Evolutionary conservation across 2,113 vertebrate genomes (phyloP).

Genomic region (Corynorhinus townsendii): DNA sequence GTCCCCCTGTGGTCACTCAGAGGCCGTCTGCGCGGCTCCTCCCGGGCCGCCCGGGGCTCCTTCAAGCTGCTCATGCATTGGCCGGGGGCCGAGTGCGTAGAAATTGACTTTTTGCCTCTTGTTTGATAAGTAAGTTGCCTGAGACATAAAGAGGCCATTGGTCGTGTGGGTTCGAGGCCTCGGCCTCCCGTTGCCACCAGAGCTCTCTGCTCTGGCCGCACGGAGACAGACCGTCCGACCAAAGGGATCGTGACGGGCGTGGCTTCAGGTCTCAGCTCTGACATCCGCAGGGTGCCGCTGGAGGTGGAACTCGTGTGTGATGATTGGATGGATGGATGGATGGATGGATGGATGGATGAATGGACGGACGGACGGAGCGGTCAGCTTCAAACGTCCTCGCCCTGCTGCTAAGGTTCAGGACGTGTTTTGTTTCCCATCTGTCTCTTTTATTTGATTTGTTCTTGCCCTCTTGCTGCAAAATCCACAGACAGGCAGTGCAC

Average conservation of each 20-base stretch:
- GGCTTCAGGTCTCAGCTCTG: background rate
- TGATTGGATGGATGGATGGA: background rate
- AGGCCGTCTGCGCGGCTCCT: background rate
- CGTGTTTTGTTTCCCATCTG: background rate
- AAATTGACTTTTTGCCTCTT: background rate
- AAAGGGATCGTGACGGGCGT: rapidly evolving
- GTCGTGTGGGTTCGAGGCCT: rapidly evolving
- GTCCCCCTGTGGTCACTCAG: background rate
- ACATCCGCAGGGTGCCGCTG: no score
- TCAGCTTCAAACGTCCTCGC: background rate
- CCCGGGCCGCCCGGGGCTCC: background rate
- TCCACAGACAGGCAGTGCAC: background rate
- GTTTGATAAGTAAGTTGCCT: background rate
- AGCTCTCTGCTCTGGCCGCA: background rate
- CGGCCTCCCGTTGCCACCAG: background rate
- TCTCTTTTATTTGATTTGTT: background rate
- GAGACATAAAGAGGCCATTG: background rate
- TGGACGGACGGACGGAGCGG: no score
- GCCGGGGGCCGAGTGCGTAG: background rate
- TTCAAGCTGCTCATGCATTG: background rate
- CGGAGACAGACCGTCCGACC: rapidly evolving
- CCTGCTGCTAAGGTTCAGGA: background rate
- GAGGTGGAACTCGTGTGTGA: background rate
- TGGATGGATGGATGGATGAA: no score
- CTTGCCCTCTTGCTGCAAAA: background rate